Base-by-base conservation (phyloP, 2,888 invertebrate species). In the Caenorhabditis afra region DNA sequence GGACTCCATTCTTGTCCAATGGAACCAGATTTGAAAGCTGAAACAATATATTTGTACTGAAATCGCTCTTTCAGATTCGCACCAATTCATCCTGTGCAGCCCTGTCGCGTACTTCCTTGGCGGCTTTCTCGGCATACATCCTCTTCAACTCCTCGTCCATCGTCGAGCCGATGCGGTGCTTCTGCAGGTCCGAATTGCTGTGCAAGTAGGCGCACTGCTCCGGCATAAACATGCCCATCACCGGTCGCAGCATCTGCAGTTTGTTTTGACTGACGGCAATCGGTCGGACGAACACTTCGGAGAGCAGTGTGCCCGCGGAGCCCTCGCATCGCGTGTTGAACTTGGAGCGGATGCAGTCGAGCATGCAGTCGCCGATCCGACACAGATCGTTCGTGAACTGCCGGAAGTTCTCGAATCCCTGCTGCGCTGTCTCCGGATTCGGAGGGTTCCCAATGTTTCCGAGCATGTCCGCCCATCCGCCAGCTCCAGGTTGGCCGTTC, bases 291-390 rank as follows among this genome's bases (percentile, higher is more conserved):
- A 86, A 70, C 4, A 81, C 85, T 71, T 86, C 86, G 1, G 81
- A 73, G 18, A 85, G 62, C 2, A 87, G 65, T 23, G 85, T 81
- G 16, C 87, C 87, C n/a, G 83, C 87, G 1, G 78, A 75, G 22
- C 86, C 86, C 37, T 86, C 83, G 49, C 87, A 87, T n/a, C 82
- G 66, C 16, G 81, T 73, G 61, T 87, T 84, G 79, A 87, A 79
- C 67, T 85, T 85, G 18, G 83, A 70, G 0, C 82, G 75, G 41
- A 81, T 77, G 70, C 87, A 87, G 29, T 77, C 79, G 7, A 87
- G 70, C 52, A 86, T 75, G 50, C 87, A 87, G 22, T 83, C 81
- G 11, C 81, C 81, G 16, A 86, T 64, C 79, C 64, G 68, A 74
- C 79, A 79, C 47, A 79, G 49, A 61, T 75, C 79, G 55, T 70